Percentiles rank a stretch among this genome's conserved stretches.
phyloP scores from a whole-genome alignment of 30 jellyfish, hydroid and myxozoan genomes.

The Mastigias papua region DNA sequence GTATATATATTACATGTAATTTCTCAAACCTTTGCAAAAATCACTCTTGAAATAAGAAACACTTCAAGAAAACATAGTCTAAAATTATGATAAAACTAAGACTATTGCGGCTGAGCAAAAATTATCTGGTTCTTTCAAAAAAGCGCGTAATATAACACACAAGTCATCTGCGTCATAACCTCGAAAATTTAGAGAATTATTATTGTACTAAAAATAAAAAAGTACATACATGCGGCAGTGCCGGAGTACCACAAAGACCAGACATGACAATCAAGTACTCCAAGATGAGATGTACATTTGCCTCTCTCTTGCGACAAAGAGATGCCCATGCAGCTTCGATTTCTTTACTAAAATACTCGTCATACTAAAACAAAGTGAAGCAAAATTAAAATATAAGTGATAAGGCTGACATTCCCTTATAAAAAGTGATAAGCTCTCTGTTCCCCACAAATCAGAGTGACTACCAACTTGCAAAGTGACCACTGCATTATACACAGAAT shows the following conservation, averaged over 20 bases:
- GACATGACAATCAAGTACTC: constrained; percentile 95
- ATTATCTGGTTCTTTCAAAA: no score
- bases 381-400: neutral
- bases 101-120: no score
- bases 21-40: no score
- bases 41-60: no score
- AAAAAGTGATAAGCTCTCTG: neutral
- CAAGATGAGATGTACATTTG: constrained; percentile 76
- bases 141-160: no score
- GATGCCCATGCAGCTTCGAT: constrained; percentile 96
- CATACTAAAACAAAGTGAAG: constrained; percentile 68
- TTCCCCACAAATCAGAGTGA: neutral
- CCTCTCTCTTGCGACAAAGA: constrained; percentile 86
- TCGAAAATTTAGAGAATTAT: neutral
- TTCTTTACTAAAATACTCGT: constrained; percentile 98
- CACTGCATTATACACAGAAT: no score
- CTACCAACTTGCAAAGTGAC: no score
- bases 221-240: constrained; percentile 86
- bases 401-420: neutral
- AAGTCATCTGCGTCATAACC: neutral
- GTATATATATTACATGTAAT: no score
- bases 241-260: constrained; percentile 98
- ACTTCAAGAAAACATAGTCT: no score
- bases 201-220: neutral
- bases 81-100: no score